A percentile compares a stretch with the other conserved stretches of the same genome.
These are phyloP conservation scores for Hanleya hanleyi DNA, from an alignment of 2,888 invertebrate species.

Conservation along the genomic window DNA sequence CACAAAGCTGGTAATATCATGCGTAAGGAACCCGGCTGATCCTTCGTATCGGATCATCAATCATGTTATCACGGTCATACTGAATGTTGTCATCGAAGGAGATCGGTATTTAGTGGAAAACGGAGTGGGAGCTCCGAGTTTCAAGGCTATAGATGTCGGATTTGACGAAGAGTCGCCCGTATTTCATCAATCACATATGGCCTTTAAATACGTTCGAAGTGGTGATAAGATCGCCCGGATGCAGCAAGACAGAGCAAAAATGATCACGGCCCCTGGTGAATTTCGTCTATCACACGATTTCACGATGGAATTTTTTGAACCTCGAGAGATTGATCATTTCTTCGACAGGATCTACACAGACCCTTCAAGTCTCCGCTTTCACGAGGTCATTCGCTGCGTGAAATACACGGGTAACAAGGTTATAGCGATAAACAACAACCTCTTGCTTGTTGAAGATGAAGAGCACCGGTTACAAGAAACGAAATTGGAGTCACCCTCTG, in stretches of 20 bases:
- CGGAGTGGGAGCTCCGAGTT: not conserved
- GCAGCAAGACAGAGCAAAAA: too few relatives aligned
- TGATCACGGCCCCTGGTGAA: too few relatives aligned
- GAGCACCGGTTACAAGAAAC: not conserved
- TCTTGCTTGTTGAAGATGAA: not conserved
- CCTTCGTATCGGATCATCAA: too few relatives aligned
- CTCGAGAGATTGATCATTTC: not conserved
- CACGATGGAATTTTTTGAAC: not conserved
- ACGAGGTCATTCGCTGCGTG: not conserved
- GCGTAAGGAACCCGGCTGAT: not conserved
- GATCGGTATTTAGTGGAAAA: not conserved
- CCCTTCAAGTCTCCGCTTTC: not conserved
- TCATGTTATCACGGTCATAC: not conserved
- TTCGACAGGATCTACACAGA: not conserved
- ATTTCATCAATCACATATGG: not conserved
- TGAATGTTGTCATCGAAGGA: not conserved
- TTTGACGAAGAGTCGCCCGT: not conserved
- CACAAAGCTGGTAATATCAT: not conserved
- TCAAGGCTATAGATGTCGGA: not conserved
- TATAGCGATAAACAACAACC: not conserved
- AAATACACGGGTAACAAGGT: not conserved
- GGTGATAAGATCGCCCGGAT: not conserved
- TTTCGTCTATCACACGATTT: not conserved
- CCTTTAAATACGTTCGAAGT: not conserved
- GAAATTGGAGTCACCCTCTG: too few relatives aligned